phyloP scores from a whole-genome alignment of 2,797 vertebrate species.

The Taeniopygia guttata region DNA sequence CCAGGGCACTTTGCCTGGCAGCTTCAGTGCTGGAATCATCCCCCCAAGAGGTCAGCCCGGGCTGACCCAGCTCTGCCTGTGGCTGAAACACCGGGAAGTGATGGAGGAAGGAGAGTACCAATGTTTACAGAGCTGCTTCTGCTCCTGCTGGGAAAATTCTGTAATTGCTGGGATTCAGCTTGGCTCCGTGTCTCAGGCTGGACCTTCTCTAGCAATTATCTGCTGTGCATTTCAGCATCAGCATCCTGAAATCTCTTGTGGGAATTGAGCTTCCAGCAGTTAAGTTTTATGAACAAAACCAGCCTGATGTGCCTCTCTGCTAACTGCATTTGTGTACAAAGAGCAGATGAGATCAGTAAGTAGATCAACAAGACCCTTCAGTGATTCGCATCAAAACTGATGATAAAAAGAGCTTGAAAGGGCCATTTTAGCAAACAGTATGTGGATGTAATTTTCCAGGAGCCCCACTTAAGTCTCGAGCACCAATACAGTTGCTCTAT shows the following conservation, averaged over 20 bases:
- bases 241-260: not conserved
- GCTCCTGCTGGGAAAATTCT: not conserved
- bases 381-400: constrained; percentile 19
- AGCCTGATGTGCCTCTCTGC: not conserved
- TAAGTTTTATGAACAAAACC: constrained; percentile 18
- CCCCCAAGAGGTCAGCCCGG: not conserved
- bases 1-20: not conserved
- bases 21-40: not conserved
- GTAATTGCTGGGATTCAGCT: not conserved
- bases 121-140: not conserved
- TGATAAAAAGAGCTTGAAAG: constrained; percentile 31
- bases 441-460: constrained; percentile 39
- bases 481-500: constrained; percentile 26
- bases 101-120: not conserved
- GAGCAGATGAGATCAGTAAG: constrained; percentile 22
- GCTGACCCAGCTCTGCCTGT: not conserved
- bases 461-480: not conserved
- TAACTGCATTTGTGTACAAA: not conserved
- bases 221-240: not conserved
- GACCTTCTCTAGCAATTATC: constrained; percentile 19
- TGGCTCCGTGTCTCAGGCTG: not conserved
- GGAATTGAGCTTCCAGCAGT: constrained; percentile 10
- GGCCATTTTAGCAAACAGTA: constrained; percentile 15
- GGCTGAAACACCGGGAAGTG: not conserved
- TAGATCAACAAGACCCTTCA: constrained; percentile 8